A percentile compares a stretch with the other conserved stretches of the same genome.
Conservation (phyloP, 2,797 vertebrate species). For the Lindbergichthys nudifrons region DNA sequence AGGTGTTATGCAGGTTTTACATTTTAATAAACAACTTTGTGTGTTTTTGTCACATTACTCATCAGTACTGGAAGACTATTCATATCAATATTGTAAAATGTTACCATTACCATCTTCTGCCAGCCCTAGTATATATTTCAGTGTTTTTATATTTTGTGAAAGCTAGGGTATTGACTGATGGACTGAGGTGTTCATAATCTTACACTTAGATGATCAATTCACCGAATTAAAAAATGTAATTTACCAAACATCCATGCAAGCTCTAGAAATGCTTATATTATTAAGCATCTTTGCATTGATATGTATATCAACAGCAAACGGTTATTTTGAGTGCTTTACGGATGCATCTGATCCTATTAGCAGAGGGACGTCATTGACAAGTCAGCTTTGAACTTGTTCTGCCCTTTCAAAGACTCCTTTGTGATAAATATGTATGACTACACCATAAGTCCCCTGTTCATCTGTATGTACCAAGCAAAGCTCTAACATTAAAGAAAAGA, state of each 20-base stretch:
- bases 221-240: background rate
- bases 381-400: constrained; percentile 44
- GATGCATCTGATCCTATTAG: constrained; percentile 60
- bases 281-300: constrained; percentile 17
- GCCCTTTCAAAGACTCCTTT: constrained; percentile 32
- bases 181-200: background rate
- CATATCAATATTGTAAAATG: background rate
- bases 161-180: background rate
- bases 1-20: too few relatives aligned
- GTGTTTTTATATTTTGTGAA: too few relatives aligned
- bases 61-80: background rate
- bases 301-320: constrained; percentile 19
- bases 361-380: constrained; percentile 61
- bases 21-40: too few relatives aligned
- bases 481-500: constrained; percentile 39
- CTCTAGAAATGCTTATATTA: constrained; percentile 1
- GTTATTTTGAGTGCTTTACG: constrained; percentile 38
- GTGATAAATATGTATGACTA: constrained; percentile 49
- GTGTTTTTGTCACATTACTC: background rate
- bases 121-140: background rate
- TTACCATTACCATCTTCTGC: background rate
- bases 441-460: constrained; percentile 49
- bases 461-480: constrained; percentile 49
- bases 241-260: constrained; percentile 14
- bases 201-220: constrained; percentile 9